phyloP scores from a whole-genome alignment of 2,113 vertebrate genomes.

The Rutilus rutilus region DNA sequence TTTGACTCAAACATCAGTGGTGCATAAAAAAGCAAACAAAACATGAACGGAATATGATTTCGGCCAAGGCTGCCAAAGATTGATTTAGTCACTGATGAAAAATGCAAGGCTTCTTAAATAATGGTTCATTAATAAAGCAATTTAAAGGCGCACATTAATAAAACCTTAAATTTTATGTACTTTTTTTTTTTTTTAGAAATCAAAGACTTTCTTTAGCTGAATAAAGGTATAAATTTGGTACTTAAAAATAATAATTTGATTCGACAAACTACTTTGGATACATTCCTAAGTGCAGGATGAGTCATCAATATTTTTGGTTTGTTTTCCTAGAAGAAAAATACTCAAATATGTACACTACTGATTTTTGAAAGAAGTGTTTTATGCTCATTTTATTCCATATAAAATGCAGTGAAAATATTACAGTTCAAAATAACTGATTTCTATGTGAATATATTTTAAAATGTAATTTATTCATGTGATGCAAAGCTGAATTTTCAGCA shows the following conservation, averaged over 20 bases:
- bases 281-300: background rate
- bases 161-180: background rate
- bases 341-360: no score
- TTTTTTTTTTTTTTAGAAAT: background rate
- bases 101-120: background rate
- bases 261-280: background rate
- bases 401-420: background rate
- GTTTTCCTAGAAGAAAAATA: no score
- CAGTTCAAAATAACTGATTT: background rate
- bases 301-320: no score
- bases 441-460: background rate
- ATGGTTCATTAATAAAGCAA: background rate
- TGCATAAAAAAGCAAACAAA: conserved; percentile 34
- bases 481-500: background rate
- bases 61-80: background rate
- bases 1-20: conserved; percentile 42
- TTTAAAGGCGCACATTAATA: background rate
- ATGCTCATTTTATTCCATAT: no score
- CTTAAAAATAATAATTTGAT: background rate
- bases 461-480: background rate
- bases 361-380: no score
- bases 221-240: background rate
- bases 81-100: background rate
- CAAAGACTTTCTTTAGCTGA: background rate
- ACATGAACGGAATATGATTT: background rate